Evolutionary conservation across 2,113 vertebrate species (phyloP).

Genomic region (Zosterops pallidus): DNA sequence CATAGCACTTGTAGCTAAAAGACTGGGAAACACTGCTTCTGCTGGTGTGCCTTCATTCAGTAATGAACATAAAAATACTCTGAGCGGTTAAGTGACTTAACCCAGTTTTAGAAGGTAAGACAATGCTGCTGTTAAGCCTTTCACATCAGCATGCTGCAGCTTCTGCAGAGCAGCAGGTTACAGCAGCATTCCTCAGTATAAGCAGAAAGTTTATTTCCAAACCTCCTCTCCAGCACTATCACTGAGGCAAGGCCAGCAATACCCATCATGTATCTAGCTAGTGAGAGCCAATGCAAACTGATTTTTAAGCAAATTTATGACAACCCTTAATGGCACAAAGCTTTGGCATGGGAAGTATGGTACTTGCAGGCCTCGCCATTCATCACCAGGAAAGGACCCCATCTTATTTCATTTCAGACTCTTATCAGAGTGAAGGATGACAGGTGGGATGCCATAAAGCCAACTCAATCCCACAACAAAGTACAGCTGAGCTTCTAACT

Average conservation of each 20-base stretch:
- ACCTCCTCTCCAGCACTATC: background rate
- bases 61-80: conserved; percentile 43
- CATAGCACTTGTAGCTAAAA: background rate
- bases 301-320: background rate
- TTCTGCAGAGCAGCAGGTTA: background rate
- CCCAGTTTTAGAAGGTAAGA: conserved; percentile 7
- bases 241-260: background rate
- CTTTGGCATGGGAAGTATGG: background rate
- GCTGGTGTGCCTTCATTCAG: background rate
- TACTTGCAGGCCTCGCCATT: background rate
- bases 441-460: background rate
- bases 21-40: background rate
- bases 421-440: background rate
- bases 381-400: background rate
- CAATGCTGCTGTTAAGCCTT: background rate
- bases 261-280: rapidly evolving
- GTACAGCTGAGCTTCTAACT: background rate
- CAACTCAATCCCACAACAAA: background rate
- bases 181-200: background rate
- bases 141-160: background rate
- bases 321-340: background rate
- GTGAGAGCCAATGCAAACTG: background rate
- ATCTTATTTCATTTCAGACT: background rate
- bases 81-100: conserved; percentile 27
- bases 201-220: background rate